Percentiles rank a stretch among this genome's conserved stretches.
phyloP scores from a whole-genome alignment of 2,888 invertebrate genomes.

The Tiphia femorata region DNA sequence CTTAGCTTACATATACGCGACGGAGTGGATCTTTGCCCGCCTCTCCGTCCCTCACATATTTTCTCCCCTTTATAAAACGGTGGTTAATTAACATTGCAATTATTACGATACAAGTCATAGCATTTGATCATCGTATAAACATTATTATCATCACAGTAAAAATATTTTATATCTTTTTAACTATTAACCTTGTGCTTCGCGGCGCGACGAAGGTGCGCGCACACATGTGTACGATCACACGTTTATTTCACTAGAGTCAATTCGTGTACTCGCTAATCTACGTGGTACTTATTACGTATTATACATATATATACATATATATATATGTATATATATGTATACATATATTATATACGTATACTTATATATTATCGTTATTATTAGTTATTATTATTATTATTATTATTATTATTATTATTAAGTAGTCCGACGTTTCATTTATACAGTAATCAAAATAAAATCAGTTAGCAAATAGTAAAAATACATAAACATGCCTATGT shows the following conservation, averaged over 20 bases:
- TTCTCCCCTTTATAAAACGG: constrained; percentile 51
- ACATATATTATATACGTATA: no score
- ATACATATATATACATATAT: neutral
- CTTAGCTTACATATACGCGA: constrained; percentile 43
- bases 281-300: constrained; percentile 29
- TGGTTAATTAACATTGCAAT: constrained; percentile 56
- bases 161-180: constrained; percentile 60
- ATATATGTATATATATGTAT: neutral
- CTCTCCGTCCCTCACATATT: constrained; percentile 19
- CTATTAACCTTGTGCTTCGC: constrained; percentile 53
- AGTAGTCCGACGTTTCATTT: constrained; percentile 59
- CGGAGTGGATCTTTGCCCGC: constrained; percentile 29
- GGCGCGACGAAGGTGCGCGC: constrained; percentile 37
- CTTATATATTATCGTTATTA: no score
- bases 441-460: constrained; percentile 59
- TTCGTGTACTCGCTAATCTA: constrained; percentile 43
- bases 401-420: constrained; percentile 55
- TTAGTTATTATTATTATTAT: no score
- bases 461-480: constrained; percentile 59
- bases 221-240: constrained; percentile 16
- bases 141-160: constrained; percentile 70
- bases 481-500: constrained; percentile 54
- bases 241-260: constrained; percentile 45
- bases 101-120: constrained; percentile 62
- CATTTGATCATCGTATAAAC: constrained; percentile 67